phyloP scores from a whole-genome alignment of 1,140 invertebrate species.

The Danaus plexippus region DNA sequence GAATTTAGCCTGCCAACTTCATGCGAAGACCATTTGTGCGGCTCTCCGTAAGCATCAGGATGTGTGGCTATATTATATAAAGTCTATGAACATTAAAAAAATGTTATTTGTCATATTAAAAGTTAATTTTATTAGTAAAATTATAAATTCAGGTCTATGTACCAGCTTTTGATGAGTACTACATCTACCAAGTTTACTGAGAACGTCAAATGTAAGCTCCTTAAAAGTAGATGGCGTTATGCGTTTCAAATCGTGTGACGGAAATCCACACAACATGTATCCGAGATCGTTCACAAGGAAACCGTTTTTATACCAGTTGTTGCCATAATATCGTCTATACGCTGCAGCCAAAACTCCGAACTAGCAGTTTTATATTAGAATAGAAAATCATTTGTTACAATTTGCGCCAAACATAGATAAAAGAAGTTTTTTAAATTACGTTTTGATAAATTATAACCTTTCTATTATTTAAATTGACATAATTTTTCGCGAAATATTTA shows the following conservation, averaged over 20 bases:
- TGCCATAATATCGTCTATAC: constrained; percentile 50
- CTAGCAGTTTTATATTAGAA: constrained; percentile 18
- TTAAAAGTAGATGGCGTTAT: constrained; percentile 44
- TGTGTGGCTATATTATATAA: constrained; percentile 48
- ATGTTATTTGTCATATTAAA: neutral
- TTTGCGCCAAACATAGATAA: too few species aligned
- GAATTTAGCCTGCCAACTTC: constrained; percentile 40
- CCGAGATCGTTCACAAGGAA: constrained; percentile 51
- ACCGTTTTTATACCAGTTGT: constrained; percentile 39
- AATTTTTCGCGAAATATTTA: constrained; percentile 43
- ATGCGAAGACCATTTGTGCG: constrained; percentile 58
- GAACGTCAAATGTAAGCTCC: constrained; percentile 40
- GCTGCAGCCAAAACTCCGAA: constrained; percentile 52
- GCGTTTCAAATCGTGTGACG: constrained; percentile 36
- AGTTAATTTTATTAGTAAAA: too few species aligned
- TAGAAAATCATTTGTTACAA: too few species aligned
- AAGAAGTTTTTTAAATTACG: too few species aligned
- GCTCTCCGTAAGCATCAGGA: constrained; percentile 43
- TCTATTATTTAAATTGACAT: constrained; percentile 36
- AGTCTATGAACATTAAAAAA: constrained; percentile 36
- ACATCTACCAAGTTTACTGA: constrained; percentile 44
- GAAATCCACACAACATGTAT: constrained; percentile 55
- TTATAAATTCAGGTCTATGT: neutral
- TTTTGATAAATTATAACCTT: constrained; percentile 30
- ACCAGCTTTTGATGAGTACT: constrained; percentile 44